Conservation (phyloP, 2,888 invertebrate species). For the Pristionchus exspectatus region DNA sequence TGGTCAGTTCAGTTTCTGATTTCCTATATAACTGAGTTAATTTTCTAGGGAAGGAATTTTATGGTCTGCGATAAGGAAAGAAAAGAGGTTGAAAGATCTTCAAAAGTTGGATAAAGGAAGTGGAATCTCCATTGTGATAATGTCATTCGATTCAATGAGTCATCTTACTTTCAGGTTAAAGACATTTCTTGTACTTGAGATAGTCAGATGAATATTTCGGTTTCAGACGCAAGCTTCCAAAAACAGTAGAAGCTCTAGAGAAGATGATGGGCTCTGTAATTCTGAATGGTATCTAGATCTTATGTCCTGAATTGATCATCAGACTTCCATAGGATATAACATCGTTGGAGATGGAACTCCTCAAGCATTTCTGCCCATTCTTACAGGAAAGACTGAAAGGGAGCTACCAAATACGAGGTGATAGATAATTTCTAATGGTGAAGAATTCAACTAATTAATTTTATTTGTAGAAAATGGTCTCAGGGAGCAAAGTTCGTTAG, state of each 20-base stretch:
- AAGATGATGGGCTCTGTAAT: not conserved
- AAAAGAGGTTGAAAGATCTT: not conserved
- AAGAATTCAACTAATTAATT: not conserved
- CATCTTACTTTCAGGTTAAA: not conserved
- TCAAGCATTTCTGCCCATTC: conserved; percentile 80
- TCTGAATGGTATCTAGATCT: not conserved
- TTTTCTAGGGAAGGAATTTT: not conserved
- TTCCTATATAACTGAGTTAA: not conserved
- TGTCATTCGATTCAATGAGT: conserved; percentile 15
- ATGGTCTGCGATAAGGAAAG: not conserved
- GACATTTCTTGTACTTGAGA: not conserved
- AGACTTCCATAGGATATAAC: conserved; percentile 78
- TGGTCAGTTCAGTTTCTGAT: not conserved
- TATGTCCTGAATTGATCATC: not conserved
- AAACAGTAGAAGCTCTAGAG: not conserved
- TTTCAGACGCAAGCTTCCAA: conserved; percentile 1
- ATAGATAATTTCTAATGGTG: not conserved
- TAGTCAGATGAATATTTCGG: not conserved
- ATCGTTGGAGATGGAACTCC: conserved; percentile 81
- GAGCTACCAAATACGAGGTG: conserved; percentile 79
- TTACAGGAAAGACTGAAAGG: conserved; percentile 80
- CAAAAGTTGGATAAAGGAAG: not conserved
- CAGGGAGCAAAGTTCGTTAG: conserved; percentile 79
- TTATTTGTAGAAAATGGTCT: conserved; percentile 74
- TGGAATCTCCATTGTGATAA: not conserved